phyloP scores from a whole-genome alignment of 1,140 invertebrate species.

The Meteorus sp. region DNA sequence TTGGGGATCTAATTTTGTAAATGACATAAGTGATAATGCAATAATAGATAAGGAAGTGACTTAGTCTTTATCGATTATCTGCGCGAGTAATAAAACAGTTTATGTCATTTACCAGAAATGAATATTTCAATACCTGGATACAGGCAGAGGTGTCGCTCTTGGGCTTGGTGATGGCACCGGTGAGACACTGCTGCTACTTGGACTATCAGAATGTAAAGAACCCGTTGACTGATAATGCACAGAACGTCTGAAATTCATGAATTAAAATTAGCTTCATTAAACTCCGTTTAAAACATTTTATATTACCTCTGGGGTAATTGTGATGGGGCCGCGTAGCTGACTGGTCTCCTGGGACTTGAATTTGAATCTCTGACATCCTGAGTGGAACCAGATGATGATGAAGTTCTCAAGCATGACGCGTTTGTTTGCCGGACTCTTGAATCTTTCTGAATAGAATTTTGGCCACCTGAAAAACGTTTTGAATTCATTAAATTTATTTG shows the following conservation, averaged over 20 bases:
- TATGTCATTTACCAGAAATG: no score
- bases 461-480: slow-evolving; percentile 39
- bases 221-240: slow-evolving; percentile 84
- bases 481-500: background rate
- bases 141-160: slow-evolving; percentile 69
- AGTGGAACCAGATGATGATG: slow-evolving; percentile 45
- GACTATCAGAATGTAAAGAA: slow-evolving; percentile 81
- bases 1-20: slow-evolving; percentile 42
- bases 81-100: no score
- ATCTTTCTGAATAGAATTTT: slow-evolving; percentile 50
- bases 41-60: no score
- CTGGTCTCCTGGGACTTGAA: slow-evolving; percentile 47
- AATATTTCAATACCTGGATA: slow-evolving; percentile 54
- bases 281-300: background rate
- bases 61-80: no score
- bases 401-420: slow-evolving; percentile 39
- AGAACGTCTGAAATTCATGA: slow-evolving; percentile 62
- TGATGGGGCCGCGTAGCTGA: slow-evolving; percentile 48
- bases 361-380: slow-evolving; percentile 48
- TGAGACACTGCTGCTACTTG: slow-evolving; percentile 79
- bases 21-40: background rate
- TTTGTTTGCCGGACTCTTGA: slow-evolving; percentile 45
- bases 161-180: slow-evolving; percentile 82
- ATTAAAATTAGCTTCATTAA: background rate
- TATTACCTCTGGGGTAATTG: slow-evolving; percentile 54